Evolutionary conservation across 2,113 vertebrate species (phyloP).

Genomic region (Podarcis cretensis): DNA sequence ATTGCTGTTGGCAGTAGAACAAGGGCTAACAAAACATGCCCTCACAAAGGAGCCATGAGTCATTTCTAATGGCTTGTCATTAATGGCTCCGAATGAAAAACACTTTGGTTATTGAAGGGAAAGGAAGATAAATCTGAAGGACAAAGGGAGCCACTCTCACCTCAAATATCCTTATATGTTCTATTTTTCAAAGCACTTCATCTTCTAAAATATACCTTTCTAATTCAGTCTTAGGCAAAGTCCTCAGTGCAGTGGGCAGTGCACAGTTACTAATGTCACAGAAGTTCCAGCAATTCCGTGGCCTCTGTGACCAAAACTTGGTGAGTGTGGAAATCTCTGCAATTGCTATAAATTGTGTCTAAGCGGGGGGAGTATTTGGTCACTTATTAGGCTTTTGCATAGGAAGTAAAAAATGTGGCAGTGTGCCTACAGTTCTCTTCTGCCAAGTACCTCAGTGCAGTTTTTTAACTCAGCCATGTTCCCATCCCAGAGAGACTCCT

Average conservation of each 20-base stretch:
- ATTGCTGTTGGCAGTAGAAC: slow-evolving; percentile 8
- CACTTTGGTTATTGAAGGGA: not conserved
- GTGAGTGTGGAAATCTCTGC: slow-evolving; percentile 76
- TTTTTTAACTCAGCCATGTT: not conserved
- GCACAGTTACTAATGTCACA: slow-evolving; percentile 86
- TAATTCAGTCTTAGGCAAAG: slow-evolving; percentile 90
- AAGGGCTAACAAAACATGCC: slow-evolving; percentile 8
- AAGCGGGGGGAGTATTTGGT: too few relatives aligned
- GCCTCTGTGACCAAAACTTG: slow-evolving; percentile 98
- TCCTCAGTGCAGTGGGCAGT: slow-evolving; percentile 91
- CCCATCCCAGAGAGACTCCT: not conserved
- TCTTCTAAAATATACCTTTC: not conserved
- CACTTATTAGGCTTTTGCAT: not conserved
- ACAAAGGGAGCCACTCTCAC: not conserved
- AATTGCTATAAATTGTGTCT: not conserved
- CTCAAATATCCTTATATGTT: not conserved
- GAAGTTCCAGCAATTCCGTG: slow-evolving; percentile 98
- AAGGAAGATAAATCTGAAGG: not conserved
- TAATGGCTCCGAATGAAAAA: not conserved
- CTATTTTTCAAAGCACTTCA: not conserved
- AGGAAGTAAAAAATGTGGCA: not conserved
- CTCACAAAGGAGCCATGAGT: not conserved
- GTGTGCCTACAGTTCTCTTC: too few relatives aligned
- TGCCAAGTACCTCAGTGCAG: not conserved
- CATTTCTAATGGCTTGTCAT: not conserved